Evolutionary conservation across 2,797 vertebrate genomes (phyloP).

Genomic region (Nannoperca australis): DNA sequence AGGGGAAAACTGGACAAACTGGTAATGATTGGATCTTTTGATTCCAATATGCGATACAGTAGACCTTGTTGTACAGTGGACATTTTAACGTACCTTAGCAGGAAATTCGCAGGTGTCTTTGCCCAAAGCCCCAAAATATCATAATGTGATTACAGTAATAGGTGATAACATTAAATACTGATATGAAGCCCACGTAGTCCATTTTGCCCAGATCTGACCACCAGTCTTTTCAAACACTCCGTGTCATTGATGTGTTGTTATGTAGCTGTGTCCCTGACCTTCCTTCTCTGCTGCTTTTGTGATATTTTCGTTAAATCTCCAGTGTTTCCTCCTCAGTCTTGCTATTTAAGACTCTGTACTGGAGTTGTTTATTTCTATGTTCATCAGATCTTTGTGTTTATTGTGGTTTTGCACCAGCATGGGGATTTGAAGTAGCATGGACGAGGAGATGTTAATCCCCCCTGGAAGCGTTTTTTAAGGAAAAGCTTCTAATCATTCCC

Average conservation of each 20-base stretch:
- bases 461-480: neutral
- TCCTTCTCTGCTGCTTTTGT: conserved; percentile 68
- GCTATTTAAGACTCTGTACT: conserved; percentile 26
- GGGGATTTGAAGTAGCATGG: conserved; percentile 17
- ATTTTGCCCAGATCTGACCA: conserved; percentile 79
- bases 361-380: conserved; percentile 40
- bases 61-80: neutral
- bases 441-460: conserved; percentile 25
- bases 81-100: neutral
- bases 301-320: conserved; percentile 58
- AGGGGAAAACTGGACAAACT: neutral
- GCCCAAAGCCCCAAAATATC: neutral
- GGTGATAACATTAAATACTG: neutral
- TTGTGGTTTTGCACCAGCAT: conserved; percentile 35
- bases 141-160: neutral
- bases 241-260: conserved; percentile 66
- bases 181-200: neutral
- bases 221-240: conserved; percentile 50
- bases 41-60: neutral
- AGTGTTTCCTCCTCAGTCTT: conserved; percentile 47
- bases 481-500: conserved; percentile 18
- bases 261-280: conserved; percentile 56
- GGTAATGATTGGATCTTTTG: neutral
- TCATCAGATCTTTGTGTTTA: conserved; percentile 47
- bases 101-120: neutral